Conservation (phyloP, 2,888 invertebrate species). For the Caradrina kadenii region DNA sequence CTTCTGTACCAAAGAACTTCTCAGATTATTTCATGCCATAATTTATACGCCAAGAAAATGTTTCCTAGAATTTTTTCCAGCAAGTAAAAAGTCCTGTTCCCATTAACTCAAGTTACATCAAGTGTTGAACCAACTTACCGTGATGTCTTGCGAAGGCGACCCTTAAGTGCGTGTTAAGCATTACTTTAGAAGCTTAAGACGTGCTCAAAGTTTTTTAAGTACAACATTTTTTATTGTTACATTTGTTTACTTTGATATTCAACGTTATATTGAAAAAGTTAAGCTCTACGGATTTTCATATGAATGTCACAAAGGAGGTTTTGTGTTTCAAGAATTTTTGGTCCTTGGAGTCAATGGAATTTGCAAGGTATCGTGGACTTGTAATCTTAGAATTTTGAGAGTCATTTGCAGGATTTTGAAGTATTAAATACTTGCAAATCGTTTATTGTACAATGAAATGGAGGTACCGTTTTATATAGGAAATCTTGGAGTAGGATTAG, state of each 20-base stretch:
- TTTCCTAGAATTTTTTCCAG: constrained; percentile 44
- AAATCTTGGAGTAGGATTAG: neutral
- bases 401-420: constrained; percentile 17
- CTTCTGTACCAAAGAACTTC: constrained; percentile 12
- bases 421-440: constrained; percentile 27
- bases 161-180: constrained; percentile 72
- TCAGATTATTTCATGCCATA: constrained; percentile 18
- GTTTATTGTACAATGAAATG: neutral
- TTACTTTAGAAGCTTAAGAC: constrained; percentile 69
- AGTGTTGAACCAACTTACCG: constrained; percentile 57
- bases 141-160: constrained; percentile 57
- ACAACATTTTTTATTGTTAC: constrained; percentile 59
- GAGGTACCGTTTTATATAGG: neutral
- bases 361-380: constrained; percentile 26
- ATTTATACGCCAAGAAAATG: constrained; percentile 23
- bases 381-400: constrained; percentile 43
- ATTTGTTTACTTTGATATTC: constrained; percentile 64
- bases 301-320: constrained; percentile 42
- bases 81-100: constrained; percentile 58
- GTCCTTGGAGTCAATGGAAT: constrained; percentile 34
- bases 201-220: constrained; percentile 67
- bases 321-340: constrained; percentile 24
- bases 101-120: constrained; percentile 64
- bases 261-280: constrained; percentile 63
- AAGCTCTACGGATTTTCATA: constrained; percentile 47